Percentiles rank a stretch among this genome's conserved stretches.
These are phyloP conservation scores for Herpailurus yagouaroundi DNA, from an alignment of 2,113 vertebrate genomes.

Conservation along the genomic window DNA sequence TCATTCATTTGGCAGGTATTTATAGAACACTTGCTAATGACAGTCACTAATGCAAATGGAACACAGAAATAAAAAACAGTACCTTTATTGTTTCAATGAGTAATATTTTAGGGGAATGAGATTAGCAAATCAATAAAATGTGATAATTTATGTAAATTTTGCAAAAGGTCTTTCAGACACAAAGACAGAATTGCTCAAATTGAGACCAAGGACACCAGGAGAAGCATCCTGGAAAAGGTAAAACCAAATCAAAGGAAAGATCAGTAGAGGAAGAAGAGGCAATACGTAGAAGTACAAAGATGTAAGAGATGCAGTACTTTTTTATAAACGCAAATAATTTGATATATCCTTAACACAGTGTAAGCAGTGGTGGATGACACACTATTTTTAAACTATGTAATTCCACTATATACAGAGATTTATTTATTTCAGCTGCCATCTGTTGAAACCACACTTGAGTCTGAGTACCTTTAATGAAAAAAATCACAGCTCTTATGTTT, in stretches of 20 bases:
- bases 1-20: not conserved
- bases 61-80: not conserved
- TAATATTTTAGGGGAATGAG: not conserved
- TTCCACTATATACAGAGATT: not conserved
- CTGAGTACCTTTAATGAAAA: not conserved
- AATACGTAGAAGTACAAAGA: not conserved
- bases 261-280: not conserved
- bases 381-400: not conserved
- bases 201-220: not conserved
- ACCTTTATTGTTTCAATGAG: not conserved
- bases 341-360: not conserved
- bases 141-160: not conserved
- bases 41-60: not conserved
- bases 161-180: not conserved
- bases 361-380: not conserved
- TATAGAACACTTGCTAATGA: not conserved
- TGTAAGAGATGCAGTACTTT: not conserved
- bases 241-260: constrained; percentile 1
- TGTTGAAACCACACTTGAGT: not conserved
- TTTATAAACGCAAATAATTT: not conserved
- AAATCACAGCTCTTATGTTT: not conserved
- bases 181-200: not conserved
- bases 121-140: not conserved
- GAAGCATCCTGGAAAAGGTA: not conserved
- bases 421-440: not conserved